Conservation (phyloP, 2,888 invertebrate genomes). For the Frankliniella intonsa region DNA sequence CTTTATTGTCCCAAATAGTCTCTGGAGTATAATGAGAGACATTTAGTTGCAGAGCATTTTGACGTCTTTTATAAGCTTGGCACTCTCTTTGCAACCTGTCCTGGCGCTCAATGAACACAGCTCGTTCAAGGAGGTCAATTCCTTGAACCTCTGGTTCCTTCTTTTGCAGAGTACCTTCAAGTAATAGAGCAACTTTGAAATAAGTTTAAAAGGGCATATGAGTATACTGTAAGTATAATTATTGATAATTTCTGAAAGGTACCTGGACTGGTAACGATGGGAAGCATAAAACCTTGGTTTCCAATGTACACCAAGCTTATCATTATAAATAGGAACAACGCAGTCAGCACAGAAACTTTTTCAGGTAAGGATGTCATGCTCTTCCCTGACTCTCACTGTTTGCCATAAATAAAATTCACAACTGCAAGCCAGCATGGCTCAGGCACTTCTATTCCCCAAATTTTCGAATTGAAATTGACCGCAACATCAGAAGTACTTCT, state of each 20-base stretch:
- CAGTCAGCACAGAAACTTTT: neutral
- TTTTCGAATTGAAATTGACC: too few species aligned
- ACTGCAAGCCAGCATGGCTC: neutral
- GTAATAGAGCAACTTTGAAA: too few species aligned
- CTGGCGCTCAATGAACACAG: neutral
- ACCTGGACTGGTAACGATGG: neutral
- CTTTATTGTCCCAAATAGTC: slow-evolving; percentile 40
- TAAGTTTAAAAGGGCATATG: too few species aligned
- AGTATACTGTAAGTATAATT: neutral
- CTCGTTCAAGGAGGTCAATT: neutral
- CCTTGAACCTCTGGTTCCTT: too few species aligned
- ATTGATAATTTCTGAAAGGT: neutral
- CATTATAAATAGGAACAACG: neutral
- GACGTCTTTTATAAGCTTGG: neutral
- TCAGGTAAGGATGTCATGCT: slow-evolving; percentile 5
- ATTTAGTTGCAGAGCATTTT: slow-evolving; percentile 4
- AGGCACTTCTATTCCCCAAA: neutral
- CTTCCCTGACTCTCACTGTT: neutral
- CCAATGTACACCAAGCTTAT: neutral
- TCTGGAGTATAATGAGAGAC: slow-evolving; percentile 40
- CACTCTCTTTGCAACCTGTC: neutral
- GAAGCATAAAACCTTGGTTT: neutral
- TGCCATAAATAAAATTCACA: neutral
- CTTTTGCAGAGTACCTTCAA: too few species aligned
- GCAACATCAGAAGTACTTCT: too few species aligned